A percentile compares a stretch with the other conserved stretches of the same genome.
Conservation (phyloP, 2,888 invertebrate species). For the Aphodius granarius region DNA sequence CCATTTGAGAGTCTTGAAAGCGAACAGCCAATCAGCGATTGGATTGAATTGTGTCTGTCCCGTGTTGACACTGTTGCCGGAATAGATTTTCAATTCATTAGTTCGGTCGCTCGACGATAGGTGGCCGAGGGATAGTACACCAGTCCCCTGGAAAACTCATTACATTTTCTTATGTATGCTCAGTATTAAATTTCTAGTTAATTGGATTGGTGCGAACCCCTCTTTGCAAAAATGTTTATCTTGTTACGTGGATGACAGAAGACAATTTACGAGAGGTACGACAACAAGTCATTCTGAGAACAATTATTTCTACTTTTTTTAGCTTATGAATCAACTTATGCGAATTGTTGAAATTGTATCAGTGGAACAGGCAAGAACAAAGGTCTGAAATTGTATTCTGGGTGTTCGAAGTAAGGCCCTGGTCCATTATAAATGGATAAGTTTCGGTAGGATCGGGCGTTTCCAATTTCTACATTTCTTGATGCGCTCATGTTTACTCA, state of each 20-base stretch:
- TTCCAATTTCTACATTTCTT: conserved; percentile 29
- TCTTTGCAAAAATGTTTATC: neutral
- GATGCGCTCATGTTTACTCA: conserved; percentile 40
- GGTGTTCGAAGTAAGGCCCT: neutral
- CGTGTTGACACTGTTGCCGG: conserved; percentile 53
- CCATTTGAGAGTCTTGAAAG: conserved; percentile 45
- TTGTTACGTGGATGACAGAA: neutral
- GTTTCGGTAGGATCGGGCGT: conserved; percentile 5
- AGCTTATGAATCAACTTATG: neutral
- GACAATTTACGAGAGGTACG: neutral
- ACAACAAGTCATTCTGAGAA: no score
- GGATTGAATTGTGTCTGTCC: conserved; percentile 49
- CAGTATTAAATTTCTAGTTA: conserved; percentile 35
- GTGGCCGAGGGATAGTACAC: conserved; percentile 5
- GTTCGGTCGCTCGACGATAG: conserved; percentile 41
- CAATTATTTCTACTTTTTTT: no score
- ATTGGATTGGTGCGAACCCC: conserved; percentile 8
- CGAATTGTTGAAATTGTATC: neutral
- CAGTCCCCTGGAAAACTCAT: conserved; percentile 44
- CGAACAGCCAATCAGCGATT: conserved; percentile 48
- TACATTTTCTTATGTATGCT: conserved; percentile 44
- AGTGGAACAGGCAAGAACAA: conserved; percentile 7
- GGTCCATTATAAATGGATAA: conserved; percentile 19
- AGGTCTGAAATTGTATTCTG: conserved; percentile 13
- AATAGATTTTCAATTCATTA: conserved; percentile 55